These are phyloP conservation scores for Heliconius melpomene DNA, from an alignment of 1,140 invertebrate species.

Conservation along the genomic window DNA sequence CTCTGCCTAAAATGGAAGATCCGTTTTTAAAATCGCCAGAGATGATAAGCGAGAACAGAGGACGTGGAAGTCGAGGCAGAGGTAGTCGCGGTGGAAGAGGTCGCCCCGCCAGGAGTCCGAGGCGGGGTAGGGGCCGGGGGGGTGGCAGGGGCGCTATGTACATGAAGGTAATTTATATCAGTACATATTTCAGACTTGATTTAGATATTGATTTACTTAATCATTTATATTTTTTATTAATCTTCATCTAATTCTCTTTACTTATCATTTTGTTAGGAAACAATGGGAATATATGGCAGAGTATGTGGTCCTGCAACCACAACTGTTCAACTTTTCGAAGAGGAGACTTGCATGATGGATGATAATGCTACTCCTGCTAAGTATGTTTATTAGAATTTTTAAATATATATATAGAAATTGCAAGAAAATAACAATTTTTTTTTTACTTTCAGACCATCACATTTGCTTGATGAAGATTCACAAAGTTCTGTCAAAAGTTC, in stretches of 20 bases:
- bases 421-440: slow-evolving; percentile 23
- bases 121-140: slow-evolving; percentile 60
- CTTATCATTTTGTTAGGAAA: slow-evolving; percentile 53
- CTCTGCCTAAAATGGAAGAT: slow-evolving; percentile 56
- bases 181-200: not conserved
- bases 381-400: slow-evolving; percentile 45
- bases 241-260: not conserved
- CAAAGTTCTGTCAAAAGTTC: slow-evolving; percentile 88
- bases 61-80: slow-evolving; percentile 50
- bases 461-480: slow-evolving; percentile 88
- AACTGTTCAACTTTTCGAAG: slow-evolving; percentile 87
- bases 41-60: slow-evolving; percentile 41
- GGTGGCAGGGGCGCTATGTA: slow-evolving; percentile 72
- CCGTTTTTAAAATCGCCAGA: slow-evolving; percentile 60
- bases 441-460: slow-evolving; percentile 68
- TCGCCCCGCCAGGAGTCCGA: slow-evolving; percentile 41
- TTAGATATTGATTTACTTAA: too few species aligned
- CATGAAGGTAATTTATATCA: slow-evolving; percentile 60
- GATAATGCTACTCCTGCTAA: slow-evolving; percentile 82
- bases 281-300: slow-evolving; percentile 73
- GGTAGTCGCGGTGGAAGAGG: slow-evolving; percentile 52
- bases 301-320: slow-evolving; percentile 74
- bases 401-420: not conserved
- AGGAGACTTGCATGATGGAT: slow-evolving; percentile 94
- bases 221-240: not conserved